phyloP scores from a whole-genome alignment of 2,113 vertebrate genomes.

The Hyperoodon ampullatus region DNA sequence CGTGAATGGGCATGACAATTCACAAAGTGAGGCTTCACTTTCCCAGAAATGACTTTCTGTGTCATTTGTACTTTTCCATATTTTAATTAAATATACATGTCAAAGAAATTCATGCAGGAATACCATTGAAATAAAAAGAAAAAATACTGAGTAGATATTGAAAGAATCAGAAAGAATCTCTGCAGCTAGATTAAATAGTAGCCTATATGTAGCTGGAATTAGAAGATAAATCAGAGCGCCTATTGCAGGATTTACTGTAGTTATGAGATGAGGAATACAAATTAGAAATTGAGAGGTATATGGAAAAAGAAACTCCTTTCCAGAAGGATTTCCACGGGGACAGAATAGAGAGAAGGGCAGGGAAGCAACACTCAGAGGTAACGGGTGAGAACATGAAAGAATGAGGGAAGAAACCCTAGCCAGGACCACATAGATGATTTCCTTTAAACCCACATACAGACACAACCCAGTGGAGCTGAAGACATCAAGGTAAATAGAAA shows the following conservation, averaged over 20 bases:
- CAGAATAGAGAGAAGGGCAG: background rate
- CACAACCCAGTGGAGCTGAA: background rate
- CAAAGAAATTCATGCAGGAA: background rate
- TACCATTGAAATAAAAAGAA: background rate
- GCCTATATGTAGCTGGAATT: background rate
- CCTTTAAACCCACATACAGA: background rate
- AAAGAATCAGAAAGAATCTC: background rate
- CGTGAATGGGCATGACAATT: background rate
- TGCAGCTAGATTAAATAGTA: background rate
- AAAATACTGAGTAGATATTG: background rate
- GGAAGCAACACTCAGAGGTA: background rate
- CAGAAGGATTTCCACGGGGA: background rate
- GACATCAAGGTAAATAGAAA: background rate
- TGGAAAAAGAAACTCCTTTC: background rate
- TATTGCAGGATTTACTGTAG: no score
- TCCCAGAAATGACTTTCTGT: background rate
- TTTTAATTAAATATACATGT: background rate
- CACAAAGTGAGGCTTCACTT: background rate
- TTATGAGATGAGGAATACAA: background rate
- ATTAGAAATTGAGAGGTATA: background rate
- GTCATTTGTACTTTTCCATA: background rate
- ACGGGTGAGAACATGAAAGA: background rate
- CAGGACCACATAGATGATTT: background rate
- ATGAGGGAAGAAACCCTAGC: background rate
- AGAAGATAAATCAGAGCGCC: background rate